phyloP scores from a whole-genome alignment of 2,888 invertebrate species.

The Erannis defoliaria region DNA sequence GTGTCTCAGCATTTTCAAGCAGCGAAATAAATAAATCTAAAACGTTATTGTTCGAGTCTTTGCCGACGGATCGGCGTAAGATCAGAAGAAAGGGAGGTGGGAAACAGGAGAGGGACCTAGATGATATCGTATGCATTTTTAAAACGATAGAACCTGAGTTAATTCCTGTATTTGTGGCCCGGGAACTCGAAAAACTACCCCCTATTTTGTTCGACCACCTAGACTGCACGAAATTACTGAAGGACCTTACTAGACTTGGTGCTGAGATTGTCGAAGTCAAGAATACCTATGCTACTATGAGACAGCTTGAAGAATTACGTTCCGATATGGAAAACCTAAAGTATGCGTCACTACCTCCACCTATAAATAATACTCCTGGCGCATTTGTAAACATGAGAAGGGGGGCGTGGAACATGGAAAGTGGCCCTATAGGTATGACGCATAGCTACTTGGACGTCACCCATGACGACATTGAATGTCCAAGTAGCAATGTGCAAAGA shows the following conservation, averaged over 20 bases:
- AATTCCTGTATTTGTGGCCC: conserved; percentile 39
- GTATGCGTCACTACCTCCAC: not conserved
- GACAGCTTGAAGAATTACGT: conserved; percentile 6
- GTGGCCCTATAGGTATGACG: too few relatives aligned
- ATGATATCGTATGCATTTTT: conserved; percentile 36
- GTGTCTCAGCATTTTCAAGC: conserved; percentile 29
- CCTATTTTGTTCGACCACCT: too few relatives aligned
- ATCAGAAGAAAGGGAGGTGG: conserved; percentile 34
- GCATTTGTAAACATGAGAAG: conserved; percentile 6
- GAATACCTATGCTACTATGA: not conserved
- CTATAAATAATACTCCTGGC: not conserved
- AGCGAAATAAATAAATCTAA: conserved; percentile 26
- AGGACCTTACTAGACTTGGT: conserved; percentile 8
- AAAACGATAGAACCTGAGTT: conserved; percentile 31
- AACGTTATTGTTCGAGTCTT: not conserved
- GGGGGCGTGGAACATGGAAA: not conserved
- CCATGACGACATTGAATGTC: too few relatives aligned
- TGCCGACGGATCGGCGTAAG: conserved; percentile 32
- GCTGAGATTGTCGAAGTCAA: conserved; percentile 15
- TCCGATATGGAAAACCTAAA: not conserved
- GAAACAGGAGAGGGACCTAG: conserved; percentile 36
- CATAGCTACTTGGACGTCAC: not conserved
- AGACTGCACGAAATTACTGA: conserved; percentile 15
- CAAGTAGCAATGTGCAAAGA: too few relatives aligned
- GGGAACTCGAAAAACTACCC: conserved; percentile 32